A percentile compares a stretch with the other conserved stretches of the same genome.
These are phyloP conservation scores for Dusona sp. DNA, from an alignment of 2,888 invertebrate species.

Conservation along the genomic window DNA sequence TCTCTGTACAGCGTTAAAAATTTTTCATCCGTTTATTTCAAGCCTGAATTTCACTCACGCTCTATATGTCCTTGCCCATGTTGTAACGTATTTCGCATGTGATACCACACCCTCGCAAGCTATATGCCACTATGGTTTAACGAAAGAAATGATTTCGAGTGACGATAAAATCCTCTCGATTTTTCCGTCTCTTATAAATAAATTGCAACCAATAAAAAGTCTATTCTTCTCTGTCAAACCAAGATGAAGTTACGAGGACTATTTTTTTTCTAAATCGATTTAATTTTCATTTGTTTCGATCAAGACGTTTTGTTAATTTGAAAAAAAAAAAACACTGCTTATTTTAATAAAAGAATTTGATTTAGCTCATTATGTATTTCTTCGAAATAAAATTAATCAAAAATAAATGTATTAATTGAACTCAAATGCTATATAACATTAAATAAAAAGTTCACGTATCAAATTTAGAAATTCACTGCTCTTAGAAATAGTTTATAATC, in stretches of 20 bases:
- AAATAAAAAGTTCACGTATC: neutral
- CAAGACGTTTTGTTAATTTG: neutral
- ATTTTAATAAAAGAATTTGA: neutral
- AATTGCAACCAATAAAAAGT: neutral
- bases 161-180: neutral
- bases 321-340: neutral
- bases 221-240: neutral
- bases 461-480: neutral
- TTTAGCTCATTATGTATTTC: neutral
- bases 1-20: conserved; percentile 13
- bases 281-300: neutral
- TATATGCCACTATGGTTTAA: neutral
- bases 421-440: neutral
- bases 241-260: neutral
- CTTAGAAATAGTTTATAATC: neutral
- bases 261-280: neutral
- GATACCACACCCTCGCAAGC: neutral
- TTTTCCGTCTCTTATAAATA: neutral
- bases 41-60: conserved; percentile 66
- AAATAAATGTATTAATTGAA: too few species aligned
- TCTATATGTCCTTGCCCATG: neutral
- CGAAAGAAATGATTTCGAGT: neutral
- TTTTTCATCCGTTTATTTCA: conserved; percentile 59
- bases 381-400: neutral
- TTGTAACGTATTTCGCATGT: neutral